These are phyloP conservation scores for Pungitius pungitius DNA, from an alignment of 2,113 vertebrate species.

Conservation along the genomic window DNA sequence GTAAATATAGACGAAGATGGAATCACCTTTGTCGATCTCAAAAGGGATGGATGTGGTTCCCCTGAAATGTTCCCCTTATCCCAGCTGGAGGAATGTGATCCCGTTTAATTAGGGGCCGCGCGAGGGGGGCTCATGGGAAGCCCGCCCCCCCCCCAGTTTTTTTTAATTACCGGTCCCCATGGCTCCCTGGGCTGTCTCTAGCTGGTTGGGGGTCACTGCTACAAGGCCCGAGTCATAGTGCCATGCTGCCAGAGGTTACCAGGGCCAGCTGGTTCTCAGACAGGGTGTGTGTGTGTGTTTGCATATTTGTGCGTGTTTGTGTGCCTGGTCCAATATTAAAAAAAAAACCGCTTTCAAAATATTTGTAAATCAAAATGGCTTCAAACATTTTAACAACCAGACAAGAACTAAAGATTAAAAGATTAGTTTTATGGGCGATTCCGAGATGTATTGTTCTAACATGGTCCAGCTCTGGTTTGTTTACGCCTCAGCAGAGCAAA, in stretches of 20 bases:
- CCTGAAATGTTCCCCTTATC: conserved; percentile 23
- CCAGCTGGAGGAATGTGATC: conserved; percentile 82
- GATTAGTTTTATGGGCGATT: conserved; percentile 32
- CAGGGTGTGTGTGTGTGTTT: conserved; percentile 31
- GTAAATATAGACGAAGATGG: conserved; percentile 65
- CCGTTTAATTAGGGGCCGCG: conserved; percentile 86
- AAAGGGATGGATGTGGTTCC: conserved; percentile 23
- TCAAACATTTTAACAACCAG: conserved; percentile 47
- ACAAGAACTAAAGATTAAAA: conserved; percentile 45
- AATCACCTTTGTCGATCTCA: conserved; percentile 47
- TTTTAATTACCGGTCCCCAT: conserved; percentile 80
- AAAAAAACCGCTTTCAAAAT: no score
- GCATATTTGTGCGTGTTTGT: neutral
- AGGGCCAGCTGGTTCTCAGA: conserved; percentile 81
- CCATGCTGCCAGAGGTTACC: conserved; percentile 77
- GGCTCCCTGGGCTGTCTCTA: conserved; percentile 55
- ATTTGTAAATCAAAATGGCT: conserved; percentile 52
- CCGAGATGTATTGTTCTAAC: conserved; percentile 39
- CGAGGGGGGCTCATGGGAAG: conserved; percentile 69
- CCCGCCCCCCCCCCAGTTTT: conserved; percentile 63
- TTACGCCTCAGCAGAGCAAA: conserved; percentile 55
- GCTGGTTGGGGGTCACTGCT: conserved; percentile 60
- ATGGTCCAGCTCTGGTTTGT: conserved; percentile 42
- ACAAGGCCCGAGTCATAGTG: conserved; percentile 53
- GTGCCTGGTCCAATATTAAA: no score